Base-by-base conservation (phyloP, 1,140 invertebrate species). In the Drosophila persimilis region DNA sequence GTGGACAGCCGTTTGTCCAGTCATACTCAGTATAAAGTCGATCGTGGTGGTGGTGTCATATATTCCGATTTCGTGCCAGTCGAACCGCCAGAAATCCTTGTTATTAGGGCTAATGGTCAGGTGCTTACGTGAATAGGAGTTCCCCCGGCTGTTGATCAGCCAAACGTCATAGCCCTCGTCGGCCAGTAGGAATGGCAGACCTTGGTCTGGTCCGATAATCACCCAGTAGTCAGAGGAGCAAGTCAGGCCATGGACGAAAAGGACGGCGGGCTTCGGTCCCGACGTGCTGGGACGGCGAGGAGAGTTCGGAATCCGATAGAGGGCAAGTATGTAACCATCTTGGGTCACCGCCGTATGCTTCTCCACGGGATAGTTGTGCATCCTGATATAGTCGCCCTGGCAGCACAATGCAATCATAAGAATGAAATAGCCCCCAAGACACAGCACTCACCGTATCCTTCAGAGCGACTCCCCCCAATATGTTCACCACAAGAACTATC, bases 241-340 rank as follows among this genome's bases (percentile, higher is more conserved):
- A 1, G 96, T 88, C 5, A 97, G 84, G 0, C 96, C 96, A 86
- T 97, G 96, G 77, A 96, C 95, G 0, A 96, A 74, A 6, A 95
- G 91, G 7, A 95, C 93, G 13, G 93, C 91, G 9, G 61, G 57
- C 35, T 59, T 62, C 1, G 15, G 11, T 22, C 41, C 20, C n/a
- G 11, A 43, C 15, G 29, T 39, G 13, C 54, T 11, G 13, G 60
- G 47, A 15, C 48, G 29, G 9, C 31, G 66, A 13, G 46, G 58
- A 1, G 58, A 56, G 24, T 45, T n/a, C 6, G 61, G 61, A 20
- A 83, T 72, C 3, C 93, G 84, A 65, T 92, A 92, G 35, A 93
- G 66, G 13, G 77, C 89, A 17, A 94, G 69, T 4, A 93, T 90
- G 60, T 93, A 94, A n/a, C 92, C 92, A 90, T 94, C 93, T n/a